Evolutionary conservation across 2,888 invertebrate genomes (phyloP).

Genomic region (Eristalis arbustorum): DNA sequence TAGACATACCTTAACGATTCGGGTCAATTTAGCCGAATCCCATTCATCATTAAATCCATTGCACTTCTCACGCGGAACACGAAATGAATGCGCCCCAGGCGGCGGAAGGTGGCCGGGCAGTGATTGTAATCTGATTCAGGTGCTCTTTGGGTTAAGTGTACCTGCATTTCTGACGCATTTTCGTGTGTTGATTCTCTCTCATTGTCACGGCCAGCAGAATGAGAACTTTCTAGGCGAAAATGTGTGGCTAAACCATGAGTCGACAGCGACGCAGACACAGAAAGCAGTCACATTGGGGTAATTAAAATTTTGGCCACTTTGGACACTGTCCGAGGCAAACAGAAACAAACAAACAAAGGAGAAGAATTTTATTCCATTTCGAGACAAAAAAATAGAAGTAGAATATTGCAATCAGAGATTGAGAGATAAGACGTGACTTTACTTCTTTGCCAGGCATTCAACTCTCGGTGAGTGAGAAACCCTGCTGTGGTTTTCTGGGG

Average conservation of each 20-base stretch:
- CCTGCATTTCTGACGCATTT: background rate
- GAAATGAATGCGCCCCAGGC: background rate
- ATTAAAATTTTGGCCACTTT: background rate
- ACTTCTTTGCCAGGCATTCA: background rate
- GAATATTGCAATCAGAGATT: slow-evolving; percentile 5
- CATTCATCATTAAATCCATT: slow-evolving; percentile 17
- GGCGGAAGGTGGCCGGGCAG: background rate
- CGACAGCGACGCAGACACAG: background rate
- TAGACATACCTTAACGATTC: slow-evolving; percentile 42
- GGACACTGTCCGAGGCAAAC: background rate
- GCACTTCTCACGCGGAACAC: background rate
- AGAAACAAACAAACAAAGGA: slow-evolving; percentile 6
- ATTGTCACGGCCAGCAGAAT: background rate
- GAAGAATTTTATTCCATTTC: background rate
- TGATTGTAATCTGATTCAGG: slow-evolving; percentile 35
- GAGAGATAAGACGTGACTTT: slow-evolving; percentile 28
- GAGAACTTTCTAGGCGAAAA: slow-evolving; percentile 33
- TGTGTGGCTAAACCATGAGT: background rate
- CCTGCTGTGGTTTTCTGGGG: background rate
- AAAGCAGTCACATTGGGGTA: background rate
- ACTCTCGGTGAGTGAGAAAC: background rate
- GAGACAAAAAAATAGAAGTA: background rate
- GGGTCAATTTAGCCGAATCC: slow-evolving; percentile 36
- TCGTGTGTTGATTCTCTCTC: background rate
- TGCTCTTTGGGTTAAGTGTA: slow-evolving; percentile 11